Evolutionary conservation across 1,140 invertebrate species (phyloP), one percentile per base, ranked within the genome.

Genomic region (Saccostrea cuccullata): DNA sequence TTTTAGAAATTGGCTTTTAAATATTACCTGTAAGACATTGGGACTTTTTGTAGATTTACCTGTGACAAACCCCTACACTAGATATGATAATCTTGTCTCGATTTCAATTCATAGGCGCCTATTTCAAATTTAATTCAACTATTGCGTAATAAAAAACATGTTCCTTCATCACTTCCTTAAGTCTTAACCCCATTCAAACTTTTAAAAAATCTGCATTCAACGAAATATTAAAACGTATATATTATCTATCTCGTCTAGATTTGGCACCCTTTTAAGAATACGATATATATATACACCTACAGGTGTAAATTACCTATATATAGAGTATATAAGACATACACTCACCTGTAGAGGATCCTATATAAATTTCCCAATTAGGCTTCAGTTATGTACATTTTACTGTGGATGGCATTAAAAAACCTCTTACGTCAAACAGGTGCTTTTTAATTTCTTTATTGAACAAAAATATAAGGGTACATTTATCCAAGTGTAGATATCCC

Each of bases 61-160:
- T 13, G 2, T 20, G 13, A 15, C 58, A 4, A 1, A 17, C 13
- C 58, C 13, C 0, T 17, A 11, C 13, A 60, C 20, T 60, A 60
- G 58, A 20, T 26, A 73, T 30, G 15, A 64, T 64, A 12, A 8
- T 23, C 23, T 8, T 23, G 67, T 73, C 67, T 73, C 67, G 67
- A 30, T 73, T 73, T 73, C 30, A 36, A 36, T 36, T 36, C 30
- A 36, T 36, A 36, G 30, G 30, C 30, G 30, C 30, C 30, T 36
- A 73, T 73, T 73, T 73, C 26, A 73, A 73, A 73, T 26, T 73
- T 73, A 23, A 73, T 26, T 73, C 23, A 73, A 26, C 23, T 73
- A 73, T 73, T 73, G 67, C 67, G 67, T 73, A 73, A 73, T 30
- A n/a, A 12, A 26, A 73, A 4, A 26, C 13, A 73, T 11, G 26